A percentile compares a stretch with the other conserved stretches of the same genome.
These are phyloP conservation scores for Thereuonema tuberculata DNA, from an alignment of 1,140 invertebrate species.

Conservation along the genomic window DNA sequence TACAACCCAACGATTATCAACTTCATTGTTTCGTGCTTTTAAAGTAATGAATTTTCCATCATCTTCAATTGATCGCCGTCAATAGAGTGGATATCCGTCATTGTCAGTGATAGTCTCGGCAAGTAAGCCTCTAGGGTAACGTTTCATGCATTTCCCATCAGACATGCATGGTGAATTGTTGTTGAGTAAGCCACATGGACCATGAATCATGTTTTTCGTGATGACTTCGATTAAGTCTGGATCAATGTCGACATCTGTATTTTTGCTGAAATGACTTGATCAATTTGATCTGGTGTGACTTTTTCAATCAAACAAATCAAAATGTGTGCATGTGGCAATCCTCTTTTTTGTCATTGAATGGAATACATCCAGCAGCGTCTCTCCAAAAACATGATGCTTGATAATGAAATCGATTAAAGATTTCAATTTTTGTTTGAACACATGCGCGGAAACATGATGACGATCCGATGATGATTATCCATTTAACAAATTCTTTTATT, in stretches of 20 bases:
- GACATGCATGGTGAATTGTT: slow-evolving; percentile 34
- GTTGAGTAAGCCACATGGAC: slow-evolving; percentile 37
- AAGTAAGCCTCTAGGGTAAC: slow-evolving; percentile 26
- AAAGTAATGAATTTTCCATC: neutral
- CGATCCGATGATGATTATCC: neutral
- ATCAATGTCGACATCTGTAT: slow-evolving; percentile 22
- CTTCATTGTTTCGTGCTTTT: slow-evolving; percentile 9
- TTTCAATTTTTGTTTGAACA: slow-evolving; percentile 14
- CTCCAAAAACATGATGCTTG: neutral
- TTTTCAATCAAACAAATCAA: slow-evolving; percentile 21
- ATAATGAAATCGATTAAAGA: neutral
- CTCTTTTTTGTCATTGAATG: slow-evolving; percentile 29
- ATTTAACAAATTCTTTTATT: neutral
- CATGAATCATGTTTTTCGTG: slow-evolving; percentile 38
- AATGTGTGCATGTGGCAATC: slow-evolving; percentile 28
- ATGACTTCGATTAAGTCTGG: slow-evolving; percentile 16
- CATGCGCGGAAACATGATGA: slow-evolving; percentile 7
- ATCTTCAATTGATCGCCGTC: slow-evolving; percentile 17
- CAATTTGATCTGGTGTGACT: slow-evolving; percentile 9
- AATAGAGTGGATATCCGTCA: slow-evolving; percentile 32
- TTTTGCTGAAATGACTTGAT: slow-evolving; percentile 14
- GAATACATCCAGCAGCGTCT: neutral
- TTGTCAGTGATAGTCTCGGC: slow-evolving; percentile 27
- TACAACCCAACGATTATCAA: slow-evolving; percentile 39
- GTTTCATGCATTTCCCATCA: slow-evolving; percentile 34